A percentile compares a stretch with the other conserved stretches of the same genome.
Conservation (phyloP, 2,888 invertebrate species). For the Diogma glabrata region DNA sequence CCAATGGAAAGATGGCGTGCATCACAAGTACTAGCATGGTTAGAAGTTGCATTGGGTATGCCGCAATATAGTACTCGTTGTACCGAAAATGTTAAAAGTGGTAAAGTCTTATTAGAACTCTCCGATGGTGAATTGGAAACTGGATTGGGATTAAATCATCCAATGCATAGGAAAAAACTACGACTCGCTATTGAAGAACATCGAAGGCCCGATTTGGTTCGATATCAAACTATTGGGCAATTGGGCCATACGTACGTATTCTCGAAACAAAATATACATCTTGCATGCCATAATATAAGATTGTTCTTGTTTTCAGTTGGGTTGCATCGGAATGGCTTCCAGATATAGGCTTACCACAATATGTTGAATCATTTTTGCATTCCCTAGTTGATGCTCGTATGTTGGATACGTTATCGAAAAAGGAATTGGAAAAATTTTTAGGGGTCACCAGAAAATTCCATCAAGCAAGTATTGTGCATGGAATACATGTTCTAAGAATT, state of each 20-base stretch:
- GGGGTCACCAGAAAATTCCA: constrained; percentile 89
- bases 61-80: constrained; percentile 83
- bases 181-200: constrained; percentile 89
- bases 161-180: constrained; percentile 87
- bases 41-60: constrained; percentile 89
- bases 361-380: constrained; percentile 75
- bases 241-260: constrained; percentile 57
- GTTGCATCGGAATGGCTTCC: constrained; percentile 88
- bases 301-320: constrained; percentile 43
- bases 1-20: constrained; percentile 88
- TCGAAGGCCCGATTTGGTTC: constrained; percentile 71
- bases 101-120: constrained; percentile 86
- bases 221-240: constrained; percentile 78
- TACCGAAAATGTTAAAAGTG: constrained; percentile 89
- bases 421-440: constrained; percentile 86
- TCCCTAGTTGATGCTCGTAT: constrained; percentile 88
- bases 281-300: too few species aligned
- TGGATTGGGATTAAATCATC: constrained; percentile 81
- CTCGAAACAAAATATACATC: neutral
- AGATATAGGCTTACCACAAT: constrained; percentile 81
- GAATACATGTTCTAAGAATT: constrained; percentile 76
- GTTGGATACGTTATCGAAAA: constrained; percentile 84
- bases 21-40: constrained; percentile 86
- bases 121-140: constrained; percentile 85
- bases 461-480: constrained; percentile 88